phyloP scores from a whole-genome alignment of 2,888 invertebrate species.

The Epirrita christyi region DNA sequence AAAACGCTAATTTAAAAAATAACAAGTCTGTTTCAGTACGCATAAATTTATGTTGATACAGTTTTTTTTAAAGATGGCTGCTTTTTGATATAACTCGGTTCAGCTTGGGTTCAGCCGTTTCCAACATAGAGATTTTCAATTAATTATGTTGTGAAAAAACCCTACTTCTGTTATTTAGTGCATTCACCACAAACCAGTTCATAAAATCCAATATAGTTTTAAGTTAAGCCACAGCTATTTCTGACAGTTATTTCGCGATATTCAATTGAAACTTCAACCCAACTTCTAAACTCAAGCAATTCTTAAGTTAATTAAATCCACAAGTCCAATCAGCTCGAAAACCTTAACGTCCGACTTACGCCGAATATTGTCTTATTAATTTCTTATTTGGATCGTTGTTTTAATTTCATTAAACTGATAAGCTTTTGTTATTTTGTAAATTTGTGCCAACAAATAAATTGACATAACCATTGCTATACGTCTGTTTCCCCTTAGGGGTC shows the following conservation, averaged over 20 bases:
- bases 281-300: constrained; percentile 35
- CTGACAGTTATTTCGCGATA: constrained; percentile 28
- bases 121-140: no score
- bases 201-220: constrained; percentile 19
- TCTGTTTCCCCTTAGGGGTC: no score
- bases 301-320: constrained; percentile 60
- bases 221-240: constrained; percentile 13
- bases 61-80: no score
- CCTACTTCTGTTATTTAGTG: no score
- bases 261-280: constrained; percentile 38
- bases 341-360: constrained; percentile 24
- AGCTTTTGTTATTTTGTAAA: constrained; percentile 5
- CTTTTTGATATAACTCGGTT: no score
- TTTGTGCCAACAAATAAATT: no score
- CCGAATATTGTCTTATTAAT: constrained; percentile 28
- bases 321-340: constrained; percentile 44
- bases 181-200: background rate
- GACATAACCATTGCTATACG: no score
- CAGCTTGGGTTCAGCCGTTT: no score
- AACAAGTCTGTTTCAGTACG: no score
- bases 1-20: no score
- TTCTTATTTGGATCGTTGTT: constrained; percentile 23
- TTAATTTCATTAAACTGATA: constrained; percentile 22
- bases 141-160: no score
- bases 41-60: no score